A percentile compares a stretch with the other conserved stretches of the same genome.
Evolutionary conservation across 2,797 vertebrate genomes (phyloP).

Genomic region (Chiroxiphia lanceolata): DNA sequence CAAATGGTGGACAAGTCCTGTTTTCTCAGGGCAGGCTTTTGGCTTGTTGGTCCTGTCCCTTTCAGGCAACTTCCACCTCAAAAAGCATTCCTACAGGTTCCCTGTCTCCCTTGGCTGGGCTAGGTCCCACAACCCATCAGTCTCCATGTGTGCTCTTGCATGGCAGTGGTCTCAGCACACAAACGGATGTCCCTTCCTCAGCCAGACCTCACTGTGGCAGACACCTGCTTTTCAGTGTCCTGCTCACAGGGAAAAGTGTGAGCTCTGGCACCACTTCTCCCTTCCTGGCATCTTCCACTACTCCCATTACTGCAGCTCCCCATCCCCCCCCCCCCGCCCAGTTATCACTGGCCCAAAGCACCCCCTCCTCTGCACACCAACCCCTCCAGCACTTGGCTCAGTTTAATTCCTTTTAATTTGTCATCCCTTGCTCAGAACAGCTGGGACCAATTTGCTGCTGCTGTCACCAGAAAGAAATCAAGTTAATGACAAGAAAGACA

Average conservation of each 20-base stretch:
- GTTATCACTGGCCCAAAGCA: background rate
- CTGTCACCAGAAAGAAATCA: conserved; percentile 54
- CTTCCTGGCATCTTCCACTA: background rate
- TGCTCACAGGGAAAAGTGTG: accelerated
- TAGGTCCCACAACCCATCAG: background rate
- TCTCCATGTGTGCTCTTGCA: background rate
- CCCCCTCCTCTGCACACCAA: background rate
- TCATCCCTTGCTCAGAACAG: background rate
- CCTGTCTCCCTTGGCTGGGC: background rate
- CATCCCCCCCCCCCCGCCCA: accelerated
- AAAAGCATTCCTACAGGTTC: background rate
- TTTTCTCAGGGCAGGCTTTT: background rate
- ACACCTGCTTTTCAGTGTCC: background rate
- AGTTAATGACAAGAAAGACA: conserved; percentile 46
- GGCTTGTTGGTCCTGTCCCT: background rate
- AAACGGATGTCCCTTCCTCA: background rate
- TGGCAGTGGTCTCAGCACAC: background rate
- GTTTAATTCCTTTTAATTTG: conserved; percentile 25
- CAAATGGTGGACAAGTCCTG: background rate
- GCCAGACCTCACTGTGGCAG: background rate
- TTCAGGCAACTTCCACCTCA: background rate
- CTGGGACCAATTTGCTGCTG: conserved; percentile 30
- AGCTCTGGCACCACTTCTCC: background rate
- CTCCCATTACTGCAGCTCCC: background rate
- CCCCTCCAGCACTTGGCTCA: background rate